A percentile compares a stretch with the other conserved stretches of the same genome.
Conservation (phyloP, 2,888 invertebrate genomes). For the Syritta pipiens region DNA sequence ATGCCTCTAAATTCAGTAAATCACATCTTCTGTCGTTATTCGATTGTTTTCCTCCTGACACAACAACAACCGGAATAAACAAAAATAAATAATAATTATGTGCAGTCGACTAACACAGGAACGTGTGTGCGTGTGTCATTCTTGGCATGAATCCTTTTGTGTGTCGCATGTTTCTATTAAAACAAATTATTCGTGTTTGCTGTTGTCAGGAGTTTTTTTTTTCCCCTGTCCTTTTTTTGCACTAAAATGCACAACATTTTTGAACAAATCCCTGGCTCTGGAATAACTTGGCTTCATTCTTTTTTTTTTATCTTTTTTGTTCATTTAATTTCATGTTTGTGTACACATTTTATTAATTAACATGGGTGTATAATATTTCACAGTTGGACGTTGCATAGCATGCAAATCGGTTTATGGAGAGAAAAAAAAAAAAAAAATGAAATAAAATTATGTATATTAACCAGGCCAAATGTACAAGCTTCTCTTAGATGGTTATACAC, state of each 20-base stretch:
- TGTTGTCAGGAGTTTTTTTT: slow-evolving; percentile 15
- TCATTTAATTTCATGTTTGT: slow-evolving; percentile 18
- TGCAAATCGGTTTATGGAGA: slow-evolving; percentile 59
- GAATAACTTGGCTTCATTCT: slow-evolving; percentile 2
- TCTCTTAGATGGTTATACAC: slow-evolving; percentile 19
- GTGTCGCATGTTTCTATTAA: slow-evolving; percentile 1
- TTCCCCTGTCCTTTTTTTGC: background rate
- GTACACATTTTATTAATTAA: slow-evolving; percentile 60
- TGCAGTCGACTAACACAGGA: too few species aligned
- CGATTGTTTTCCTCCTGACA: background rate
- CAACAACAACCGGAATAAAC: background rate
- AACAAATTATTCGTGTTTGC: slow-evolving; percentile 22
- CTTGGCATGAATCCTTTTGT: slow-evolving; percentile 4
- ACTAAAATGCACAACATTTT: slow-evolving; percentile 18
- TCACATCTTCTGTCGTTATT: slow-evolving; percentile 9
- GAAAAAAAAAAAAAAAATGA: too few species aligned
- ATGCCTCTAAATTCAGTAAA: slow-evolving; percentile 10
- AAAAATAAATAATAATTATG: slow-evolving; percentile 8
- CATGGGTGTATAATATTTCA: slow-evolving; percentile 56
- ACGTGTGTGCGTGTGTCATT: too few species aligned
- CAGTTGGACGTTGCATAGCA: slow-evolving; percentile 45
- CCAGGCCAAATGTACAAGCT: slow-evolving; percentile 47
- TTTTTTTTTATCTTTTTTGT: slow-evolving; percentile 17
- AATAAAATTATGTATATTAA: too few species aligned
- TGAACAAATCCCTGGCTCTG: slow-evolving; percentile 13